Conservation (phyloP, 2,797 vertebrate genomes). For the Ptychadena robeensis region DNA sequence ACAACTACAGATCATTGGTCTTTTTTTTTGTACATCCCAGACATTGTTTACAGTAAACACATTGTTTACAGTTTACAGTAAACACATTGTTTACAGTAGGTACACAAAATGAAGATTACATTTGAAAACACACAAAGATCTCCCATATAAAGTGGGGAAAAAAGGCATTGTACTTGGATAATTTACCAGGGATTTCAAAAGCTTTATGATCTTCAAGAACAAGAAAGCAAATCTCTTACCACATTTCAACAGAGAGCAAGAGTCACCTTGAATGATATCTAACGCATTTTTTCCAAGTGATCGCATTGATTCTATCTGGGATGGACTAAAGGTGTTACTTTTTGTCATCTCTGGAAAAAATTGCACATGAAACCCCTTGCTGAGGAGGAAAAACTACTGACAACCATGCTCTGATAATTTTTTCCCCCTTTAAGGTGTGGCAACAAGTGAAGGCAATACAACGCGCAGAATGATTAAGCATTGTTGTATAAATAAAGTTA, state of each 20-base stretch:
- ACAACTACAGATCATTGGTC: too few relatives aligned
- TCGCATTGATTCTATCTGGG: constrained; percentile 75
- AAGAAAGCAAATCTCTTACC: constrained; percentile 64
- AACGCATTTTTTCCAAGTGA: constrained; percentile 74
- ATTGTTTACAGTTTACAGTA: not conserved
- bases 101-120: not conserved
- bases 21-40: not conserved
- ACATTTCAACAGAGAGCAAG: constrained; percentile 65
- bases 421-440: constrained; percentile 63
- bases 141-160: not conserved
- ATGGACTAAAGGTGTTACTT: constrained; percentile 76
- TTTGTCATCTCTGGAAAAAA: constrained; percentile 79
- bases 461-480: constrained; percentile 87
- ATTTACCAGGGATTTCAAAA: constrained; percentile 9
- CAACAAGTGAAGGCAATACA: constrained; percentile 61
- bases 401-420: constrained; percentile 71
- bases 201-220: not conserved
- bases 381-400: constrained; percentile 79
- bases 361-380: constrained; percentile 77
- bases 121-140: not conserved
- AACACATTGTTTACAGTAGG: not conserved
- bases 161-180: not conserved
- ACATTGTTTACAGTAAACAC: too few relatives aligned
- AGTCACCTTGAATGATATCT: constrained; percentile 79
- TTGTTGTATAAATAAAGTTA: constrained; percentile 93